Conservation (phyloP, 2,113 vertebrate genomes). For the Thunnus maccoyii region DNA sequence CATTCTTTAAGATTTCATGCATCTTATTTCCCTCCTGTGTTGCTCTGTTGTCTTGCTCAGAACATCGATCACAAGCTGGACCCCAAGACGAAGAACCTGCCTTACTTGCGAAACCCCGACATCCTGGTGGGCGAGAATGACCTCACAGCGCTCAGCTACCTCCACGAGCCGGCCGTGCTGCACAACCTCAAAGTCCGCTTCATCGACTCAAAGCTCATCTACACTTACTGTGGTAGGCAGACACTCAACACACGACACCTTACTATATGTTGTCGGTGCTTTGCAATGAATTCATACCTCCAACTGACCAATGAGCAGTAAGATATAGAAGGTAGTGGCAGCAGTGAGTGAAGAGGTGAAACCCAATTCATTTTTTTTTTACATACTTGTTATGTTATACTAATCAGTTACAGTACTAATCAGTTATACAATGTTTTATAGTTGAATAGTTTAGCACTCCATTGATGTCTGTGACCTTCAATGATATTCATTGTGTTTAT, state of each 20-base stretch:
- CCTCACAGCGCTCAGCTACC: constrained; percentile 97
- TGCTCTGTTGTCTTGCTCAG: constrained; percentile 70
- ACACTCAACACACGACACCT: neutral
- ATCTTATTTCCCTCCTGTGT: neutral
- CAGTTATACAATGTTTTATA: neutral
- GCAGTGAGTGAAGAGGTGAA: too few species aligned
- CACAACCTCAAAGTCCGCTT: constrained; percentile 99
- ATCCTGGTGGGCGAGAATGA: constrained; percentile 99
- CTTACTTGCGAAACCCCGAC: constrained; percentile 96
- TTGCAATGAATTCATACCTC: neutral
- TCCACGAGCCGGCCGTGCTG: constrained; percentile 96
- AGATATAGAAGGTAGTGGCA: too few species aligned
- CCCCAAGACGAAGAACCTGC: constrained; percentile 92
- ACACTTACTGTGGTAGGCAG: constrained; percentile 96
- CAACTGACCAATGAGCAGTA: too few species aligned
- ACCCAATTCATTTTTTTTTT: neutral
- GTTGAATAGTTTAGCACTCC: constrained; percentile 1
- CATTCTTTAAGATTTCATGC: too few species aligned
- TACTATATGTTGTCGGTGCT: neutral
- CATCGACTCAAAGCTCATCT: constrained; percentile 98
- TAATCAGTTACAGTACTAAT: neutral
- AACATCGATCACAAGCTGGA: constrained; percentile 91
- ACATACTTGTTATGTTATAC: too few species aligned
- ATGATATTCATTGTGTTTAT: neutral
- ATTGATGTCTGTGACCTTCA: neutral